Evolutionary conservation across 2,888 invertebrate species (phyloP), one percentile per base, ranked within the genome.

Genomic region (Ceramica pisi): DNA sequence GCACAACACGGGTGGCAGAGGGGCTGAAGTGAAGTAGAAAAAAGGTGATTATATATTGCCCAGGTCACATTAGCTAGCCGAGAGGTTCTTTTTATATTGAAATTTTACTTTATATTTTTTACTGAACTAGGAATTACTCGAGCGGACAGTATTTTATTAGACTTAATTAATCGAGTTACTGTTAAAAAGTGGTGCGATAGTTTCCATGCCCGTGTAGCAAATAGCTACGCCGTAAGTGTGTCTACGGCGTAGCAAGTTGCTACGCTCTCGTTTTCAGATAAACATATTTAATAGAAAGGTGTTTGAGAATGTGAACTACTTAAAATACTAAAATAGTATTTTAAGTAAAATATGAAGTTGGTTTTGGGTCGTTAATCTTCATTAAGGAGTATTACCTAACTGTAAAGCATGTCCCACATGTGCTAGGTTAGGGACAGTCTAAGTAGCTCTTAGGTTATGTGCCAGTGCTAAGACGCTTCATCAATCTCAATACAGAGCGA

Each of bases 21-120:
- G 80, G 83, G 83, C 71, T 76, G 75, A 68, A 80, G 55, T 80
- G 66, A 75, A 69, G 67, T 65, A 81, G 80, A 83, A 83, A 80
- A 68, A 81, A 75, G 67, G 80, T 69, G 69, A 74, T 80, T 80
- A 80, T 66, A 72, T 80, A 80, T 71, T 80, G 65, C 63, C 59
- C 62, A 55, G 67, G 65, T 78, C 82, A 68, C 65, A 68, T 72
- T 78, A 66, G 62, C 61, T 26, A 55, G 48, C 53, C 16, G 38
- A 46, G 65, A 35, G 50, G 48, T 51, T 31, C 51, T 64, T 70
- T 59, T 59, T 63, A 38, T 55, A 51, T 26, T 55, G 38, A 66
- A 65, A 65, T 26, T 75, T 21, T 63, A 38, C 57, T 53, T 65
- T 53, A 31, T 65, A 80, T 73, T 77, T 77, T 72, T 57, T 46